Base-by-base conservation (phyloP, 2,888 invertebrate species). In the Agelastica alni region DNA sequence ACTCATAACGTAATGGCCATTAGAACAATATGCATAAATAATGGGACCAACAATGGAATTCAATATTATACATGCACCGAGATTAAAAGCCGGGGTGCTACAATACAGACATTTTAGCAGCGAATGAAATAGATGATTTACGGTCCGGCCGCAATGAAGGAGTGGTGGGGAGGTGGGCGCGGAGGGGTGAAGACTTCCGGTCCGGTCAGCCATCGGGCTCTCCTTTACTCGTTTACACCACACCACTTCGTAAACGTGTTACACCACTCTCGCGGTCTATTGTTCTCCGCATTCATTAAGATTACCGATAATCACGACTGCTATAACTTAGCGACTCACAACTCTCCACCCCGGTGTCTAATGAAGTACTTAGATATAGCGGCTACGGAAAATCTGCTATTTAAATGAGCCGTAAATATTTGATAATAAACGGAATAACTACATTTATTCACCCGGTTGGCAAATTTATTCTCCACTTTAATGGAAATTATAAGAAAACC, bases 311-410 rank as follows among this genome's bases (percentile, higher is more conserved):
- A 72, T 72, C 71, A 67, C 67, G 59, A 59, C 64, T 65, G 68
- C 71, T 64, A 71, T 73, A 72, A 72, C 69, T 73, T 71, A 73
- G 66, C 67, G 59, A 62, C 65, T 64, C 61, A 65, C 67, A 59
- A 63, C 63, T 64, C 61, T 56, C 60, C 63, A 65, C 66, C 64
- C 68, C 67, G 63, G 60, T 59, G 62, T 62, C 51, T 73, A 73
- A 73, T 73, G 71, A 72, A 73, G 73, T 70, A 68, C 71, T 72
- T 69, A 68, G 71, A 71, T 72, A n/a, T n/a, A 70, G 71, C 68
- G 63, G 63, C 60, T 62, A 62, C 62, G 69, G 68, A 64, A 71
- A 68, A 70, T 69, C 70, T 68, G 64, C 64, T 64, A 70, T 66
- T 72, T 69, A 71, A 72, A 70, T 68, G 70, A 67, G 67, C 64